phyloP scores from a whole-genome alignment of 2,113 vertebrate genomes.

The Syrmaticus mikado region DNA sequence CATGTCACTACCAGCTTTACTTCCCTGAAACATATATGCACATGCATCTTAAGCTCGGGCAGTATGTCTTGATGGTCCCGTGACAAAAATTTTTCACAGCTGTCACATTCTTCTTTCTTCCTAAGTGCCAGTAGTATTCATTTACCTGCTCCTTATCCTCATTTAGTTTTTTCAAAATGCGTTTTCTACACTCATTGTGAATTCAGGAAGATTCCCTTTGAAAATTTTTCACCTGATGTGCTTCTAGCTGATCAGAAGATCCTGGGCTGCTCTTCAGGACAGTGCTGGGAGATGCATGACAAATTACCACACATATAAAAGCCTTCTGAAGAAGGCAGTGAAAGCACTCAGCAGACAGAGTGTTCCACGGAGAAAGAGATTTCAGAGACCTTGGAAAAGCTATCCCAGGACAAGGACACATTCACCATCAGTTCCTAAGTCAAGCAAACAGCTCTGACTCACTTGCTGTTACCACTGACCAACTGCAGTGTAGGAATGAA shows the following conservation, averaged over 20 bases:
- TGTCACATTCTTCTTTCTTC: background rate
- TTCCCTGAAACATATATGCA: background rate
- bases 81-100: background rate
- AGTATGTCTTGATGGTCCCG: background rate
- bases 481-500: background rate
- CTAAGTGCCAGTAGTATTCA: background rate
- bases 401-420: background rate
- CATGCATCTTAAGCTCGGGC: background rate
- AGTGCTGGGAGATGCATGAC: background rate
- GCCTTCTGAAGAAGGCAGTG: background rate
- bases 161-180: background rate
- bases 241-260: background rate
- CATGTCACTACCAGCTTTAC: background rate
- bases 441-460: background rate
- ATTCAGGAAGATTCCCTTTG: background rate
- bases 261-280: background rate
- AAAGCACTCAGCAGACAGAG: background rate
- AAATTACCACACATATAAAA: background rate
- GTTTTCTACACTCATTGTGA: background rate
- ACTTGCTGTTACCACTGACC: background rate
- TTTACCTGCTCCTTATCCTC: background rate
- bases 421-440: background rate
- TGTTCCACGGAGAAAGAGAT: background rate
- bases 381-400: background rate
- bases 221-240: background rate